Base-by-base conservation (phyloP, 2,888 invertebrate species). In the Amphipyra tragopoginis region DNA sequence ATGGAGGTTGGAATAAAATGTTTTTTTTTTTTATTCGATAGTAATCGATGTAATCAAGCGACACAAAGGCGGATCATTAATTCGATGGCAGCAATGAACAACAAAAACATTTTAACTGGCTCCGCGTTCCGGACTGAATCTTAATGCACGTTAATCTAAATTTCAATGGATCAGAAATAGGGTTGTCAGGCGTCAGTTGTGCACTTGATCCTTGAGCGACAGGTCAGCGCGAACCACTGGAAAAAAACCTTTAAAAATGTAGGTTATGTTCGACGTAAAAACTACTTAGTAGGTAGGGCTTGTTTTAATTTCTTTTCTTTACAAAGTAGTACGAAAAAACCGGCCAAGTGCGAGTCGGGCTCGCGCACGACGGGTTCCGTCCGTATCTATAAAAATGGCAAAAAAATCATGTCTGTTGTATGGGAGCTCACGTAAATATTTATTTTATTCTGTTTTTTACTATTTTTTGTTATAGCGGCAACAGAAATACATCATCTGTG, bases 41-140 rank as follows among this genome's bases (percentile, higher is more conserved):
- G 61, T 76, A 78, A 84, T 80, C 78, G 76, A 62, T 59, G 72
- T 79, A 78, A 85, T 85, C 78, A 79, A 77, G 68, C 69, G 63
- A 65, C 71, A 82, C 75, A 84, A 83, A 82, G 71, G 79, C 62
- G 71, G 54, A 64, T 72, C 84, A 83, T 84, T 81, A 85, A 82
- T 82, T 81, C 76, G 65, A 76, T 73, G 60, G 72, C 64, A 62
- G 77, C 71, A 72, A 80, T 75, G 81, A 83, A 85, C 85, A 86
- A 83, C 84, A 87, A 85, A 89, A 89, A 85, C 87, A 86, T 87
- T 88, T 88, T 81, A 85, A 83, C 83, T 72, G 76, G 75, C 77
- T 77, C 65, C 63, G 43, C 68, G 72, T 68, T 75, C 66, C 69
- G 62, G 61, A 63, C 76, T 72, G 83, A 87, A 88, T 88, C 80